These are phyloP conservation scores for Micrasema minimum DNA, from an alignment of 1,140 invertebrate genomes.

Conservation along the genomic window DNA sequence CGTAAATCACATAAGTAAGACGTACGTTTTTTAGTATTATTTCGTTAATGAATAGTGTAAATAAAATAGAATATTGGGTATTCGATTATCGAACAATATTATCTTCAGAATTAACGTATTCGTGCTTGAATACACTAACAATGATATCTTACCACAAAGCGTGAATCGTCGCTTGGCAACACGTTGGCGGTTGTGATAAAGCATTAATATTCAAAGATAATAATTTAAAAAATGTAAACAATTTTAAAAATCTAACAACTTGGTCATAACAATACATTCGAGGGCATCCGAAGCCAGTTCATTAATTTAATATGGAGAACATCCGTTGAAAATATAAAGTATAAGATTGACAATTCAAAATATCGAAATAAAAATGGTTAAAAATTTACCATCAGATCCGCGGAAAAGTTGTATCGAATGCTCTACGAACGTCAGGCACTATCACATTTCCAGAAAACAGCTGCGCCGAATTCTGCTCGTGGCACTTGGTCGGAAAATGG, in stretches of 20 bases:
- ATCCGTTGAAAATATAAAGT: not conserved
- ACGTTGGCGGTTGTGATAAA: conserved; percentile 3
- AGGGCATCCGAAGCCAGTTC: conserved; percentile 9
- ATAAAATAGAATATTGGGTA: too few relatives aligned
- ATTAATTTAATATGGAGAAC: not conserved
- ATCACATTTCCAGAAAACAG: conserved; percentile 22
- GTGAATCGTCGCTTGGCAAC: conserved; percentile 3
- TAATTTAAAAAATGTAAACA: too few relatives aligned
- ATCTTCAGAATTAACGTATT: too few relatives aligned
- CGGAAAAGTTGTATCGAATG: conserved; percentile 5
- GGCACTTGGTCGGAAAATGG: conserved; percentile 13
- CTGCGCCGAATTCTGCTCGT: conserved; percentile 9
- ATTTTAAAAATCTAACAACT: not conserved
- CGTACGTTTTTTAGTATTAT: too few relatives aligned
- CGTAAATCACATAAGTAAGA: too few relatives aligned
- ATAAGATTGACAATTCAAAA: not conserved
- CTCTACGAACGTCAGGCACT: conserved; percentile 12
- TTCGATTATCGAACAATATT: too few relatives aligned
- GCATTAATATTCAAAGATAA: conserved; percentile 8
- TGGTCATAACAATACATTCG: conserved; percentile 2
- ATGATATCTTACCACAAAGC: not conserved
- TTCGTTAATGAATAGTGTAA: too few relatives aligned
- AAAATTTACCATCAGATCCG: conserved; percentile 28
- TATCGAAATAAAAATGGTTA: not conserved
- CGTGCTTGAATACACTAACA: too few relatives aligned